Evolutionary conservation across 2,113 vertebrate species (phyloP).

Genomic region (Callaeas wilsoni): DNA sequence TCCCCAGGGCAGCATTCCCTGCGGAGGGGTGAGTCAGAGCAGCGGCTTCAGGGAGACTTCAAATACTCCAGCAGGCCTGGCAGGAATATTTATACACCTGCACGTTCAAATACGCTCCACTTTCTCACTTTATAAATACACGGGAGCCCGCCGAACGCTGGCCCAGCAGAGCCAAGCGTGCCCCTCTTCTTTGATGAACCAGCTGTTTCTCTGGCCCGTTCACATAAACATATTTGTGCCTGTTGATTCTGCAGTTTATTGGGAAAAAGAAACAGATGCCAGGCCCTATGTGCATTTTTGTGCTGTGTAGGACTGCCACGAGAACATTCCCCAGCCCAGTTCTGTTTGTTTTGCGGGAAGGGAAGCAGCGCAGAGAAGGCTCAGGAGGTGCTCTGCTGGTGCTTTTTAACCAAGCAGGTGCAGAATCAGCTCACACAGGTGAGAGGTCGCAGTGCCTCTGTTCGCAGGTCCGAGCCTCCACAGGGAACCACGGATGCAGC

Average conservation of each 20-base stretch:
- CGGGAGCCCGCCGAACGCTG: neutral
- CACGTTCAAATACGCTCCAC: neutral
- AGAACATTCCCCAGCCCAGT: neutral
- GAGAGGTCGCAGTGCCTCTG: neutral
- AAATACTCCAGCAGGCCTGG: slow-evolving; percentile 8
- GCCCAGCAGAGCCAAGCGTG: neutral
- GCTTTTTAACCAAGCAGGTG: neutral
- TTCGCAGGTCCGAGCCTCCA: neutral
- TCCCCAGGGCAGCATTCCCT: neutral
- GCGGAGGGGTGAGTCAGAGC: slow-evolving; percentile 10
- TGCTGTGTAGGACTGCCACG: neutral
- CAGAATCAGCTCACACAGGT: neutral
- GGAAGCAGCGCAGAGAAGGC: neutral
- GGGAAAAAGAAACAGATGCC: slow-evolving; percentile 9
- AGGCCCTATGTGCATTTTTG: neutral
- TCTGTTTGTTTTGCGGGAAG: neutral
- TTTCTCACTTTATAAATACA: slow-evolving; percentile 63
- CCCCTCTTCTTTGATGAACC: slow-evolving; percentile 2
- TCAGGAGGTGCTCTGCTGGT: neutral
- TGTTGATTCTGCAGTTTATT: slow-evolving; percentile 17
- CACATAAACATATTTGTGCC: neutral
- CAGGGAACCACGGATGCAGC: rapidly evolving
- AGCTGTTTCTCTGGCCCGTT: slow-evolving; percentile 30
- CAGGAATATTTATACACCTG: slow-evolving; percentile 61
- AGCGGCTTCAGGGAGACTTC: neutral